Base-by-base conservation (phyloP, 2,113 vertebrate genomes). In the Serilophus lunatus region DNA sequence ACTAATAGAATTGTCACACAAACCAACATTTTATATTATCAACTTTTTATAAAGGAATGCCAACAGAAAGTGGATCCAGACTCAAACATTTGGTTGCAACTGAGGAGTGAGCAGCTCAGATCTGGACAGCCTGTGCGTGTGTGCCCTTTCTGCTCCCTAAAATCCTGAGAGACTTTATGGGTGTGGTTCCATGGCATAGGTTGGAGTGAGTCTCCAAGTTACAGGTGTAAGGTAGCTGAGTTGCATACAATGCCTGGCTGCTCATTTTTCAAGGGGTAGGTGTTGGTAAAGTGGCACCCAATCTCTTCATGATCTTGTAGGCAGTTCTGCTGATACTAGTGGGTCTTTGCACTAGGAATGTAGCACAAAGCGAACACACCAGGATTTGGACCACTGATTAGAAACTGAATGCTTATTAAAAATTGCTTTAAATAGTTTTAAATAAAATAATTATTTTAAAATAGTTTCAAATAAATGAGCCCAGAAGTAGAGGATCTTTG, bases 391-490 rank as follows among this genome's bases (percentile, higher is more conserved):
- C 31, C 51, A 54, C n/a, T 49, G 72, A 79, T 86, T 89, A 88
- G 56, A 92, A 95, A 85, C 18, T 71, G 35, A 95, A 45, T 64
- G 49, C 40, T 86, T 82, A 53, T 90, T 90, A 77, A 96, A 95
- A 97, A 87, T 54, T 51, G 51, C 51, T 88, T 95, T 82, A 82
- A 95, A 92, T 89, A 86, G 92, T 96, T 97, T 96, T 95, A 97
- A 97, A 96, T 97, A 96, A 94, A 97, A 94, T 96, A 96, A 60
- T 89, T 75, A 26, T 44, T 97, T 92, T 66, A 88, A 98, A 98
- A 97, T 97, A 97, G 95, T 86, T 95, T 97, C 96, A 96, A 97
- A 96, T 96, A 98, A 98, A 97, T 90, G 82, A 97, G 96, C 76
- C 38, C 96, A 95, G 72, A 91, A 95, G 68, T 90, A 95, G 96